phyloP scores from a whole-genome alignment of 30 jellyfish, hydroid and myxozoan genomes.

The Catostylus mosaicus region DNA sequence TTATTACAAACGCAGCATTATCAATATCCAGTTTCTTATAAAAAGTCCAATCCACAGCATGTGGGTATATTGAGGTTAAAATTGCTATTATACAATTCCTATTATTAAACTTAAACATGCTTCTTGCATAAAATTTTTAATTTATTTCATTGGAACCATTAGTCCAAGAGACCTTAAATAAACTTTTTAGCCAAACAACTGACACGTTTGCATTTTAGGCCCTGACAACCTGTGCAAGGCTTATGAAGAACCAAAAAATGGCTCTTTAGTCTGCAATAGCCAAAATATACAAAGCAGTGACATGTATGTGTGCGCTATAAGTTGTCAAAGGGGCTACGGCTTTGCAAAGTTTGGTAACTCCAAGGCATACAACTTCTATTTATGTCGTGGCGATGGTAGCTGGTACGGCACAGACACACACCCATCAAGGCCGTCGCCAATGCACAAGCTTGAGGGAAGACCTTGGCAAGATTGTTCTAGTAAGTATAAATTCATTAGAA shows the following conservation, averaged over 20 bases:
- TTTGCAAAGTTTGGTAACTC: constrained; percentile 27
- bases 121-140: too few species aligned
- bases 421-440: constrained; percentile 7
- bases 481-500: constrained; percentile 20
- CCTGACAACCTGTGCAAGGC: constrained; percentile 61
- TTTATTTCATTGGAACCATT: too few species aligned
- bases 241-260: constrained; percentile 69
- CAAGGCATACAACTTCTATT: constrained; percentile 54
- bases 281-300: constrained; percentile 18
- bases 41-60: too few species aligned
- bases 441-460: constrained; percentile 21
- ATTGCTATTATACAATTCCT: too few species aligned
- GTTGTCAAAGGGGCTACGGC: constrained; percentile 52
- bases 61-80: too few species aligned
- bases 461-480: constrained; percentile 86
- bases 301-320: constrained; percentile 55
- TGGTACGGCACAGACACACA: constrained; percentile 59
- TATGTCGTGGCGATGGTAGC: constrained; percentile 47
- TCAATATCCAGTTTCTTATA: too few species aligned
- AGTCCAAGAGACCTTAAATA: too few species aligned
- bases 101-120: too few species aligned
- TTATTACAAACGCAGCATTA: too few species aligned
- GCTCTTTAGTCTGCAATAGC: constrained; percentile 63
- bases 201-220: neutral
- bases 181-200: too few species aligned